Percentiles rank a stretch among this genome's conserved stretches.
Conservation (phyloP, 2,888 invertebrate genomes). For the Amphipyra berbera region DNA sequence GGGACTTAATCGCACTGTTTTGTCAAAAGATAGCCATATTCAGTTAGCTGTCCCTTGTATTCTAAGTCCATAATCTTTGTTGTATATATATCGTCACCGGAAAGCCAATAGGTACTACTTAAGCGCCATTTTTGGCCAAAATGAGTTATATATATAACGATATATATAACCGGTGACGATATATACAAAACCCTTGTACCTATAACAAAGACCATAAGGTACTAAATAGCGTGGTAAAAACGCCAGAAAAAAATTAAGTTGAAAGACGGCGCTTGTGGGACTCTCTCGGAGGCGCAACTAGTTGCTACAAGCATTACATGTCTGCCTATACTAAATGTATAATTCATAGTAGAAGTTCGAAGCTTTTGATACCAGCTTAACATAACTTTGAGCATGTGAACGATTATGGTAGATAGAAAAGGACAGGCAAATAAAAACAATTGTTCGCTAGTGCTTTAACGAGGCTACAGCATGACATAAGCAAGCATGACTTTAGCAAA, state of each 20-base stretch:
- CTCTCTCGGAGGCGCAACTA: constrained; percentile 14
- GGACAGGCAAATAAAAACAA: not conserved
- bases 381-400: not conserved
- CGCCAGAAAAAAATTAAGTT: constrained; percentile 20
- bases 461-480: not conserved
- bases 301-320: constrained; percentile 23
- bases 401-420: not conserved
- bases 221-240: not conserved
- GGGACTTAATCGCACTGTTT: no score
- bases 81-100: no score
- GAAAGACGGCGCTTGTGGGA: constrained; percentile 4
- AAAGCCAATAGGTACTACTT: no score
- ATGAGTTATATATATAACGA: no score
- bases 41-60: no score
- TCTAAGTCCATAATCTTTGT: no score
- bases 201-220: not conserved
- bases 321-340: constrained; percentile 22
- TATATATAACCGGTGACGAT: no score
- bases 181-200: no score
- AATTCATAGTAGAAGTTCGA: constrained; percentile 37
- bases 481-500: not conserved
- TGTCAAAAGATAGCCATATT: no score
- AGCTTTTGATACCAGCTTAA: constrained; percentile 29
- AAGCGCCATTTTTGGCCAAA: no score
- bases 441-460: not conserved